Percentiles rank a stretch among this genome's conserved stretches.
Evolutionary conservation across 2,113 vertebrate species (phyloP).

Genomic region (Ptilonorhynchus violaceus): DNA sequence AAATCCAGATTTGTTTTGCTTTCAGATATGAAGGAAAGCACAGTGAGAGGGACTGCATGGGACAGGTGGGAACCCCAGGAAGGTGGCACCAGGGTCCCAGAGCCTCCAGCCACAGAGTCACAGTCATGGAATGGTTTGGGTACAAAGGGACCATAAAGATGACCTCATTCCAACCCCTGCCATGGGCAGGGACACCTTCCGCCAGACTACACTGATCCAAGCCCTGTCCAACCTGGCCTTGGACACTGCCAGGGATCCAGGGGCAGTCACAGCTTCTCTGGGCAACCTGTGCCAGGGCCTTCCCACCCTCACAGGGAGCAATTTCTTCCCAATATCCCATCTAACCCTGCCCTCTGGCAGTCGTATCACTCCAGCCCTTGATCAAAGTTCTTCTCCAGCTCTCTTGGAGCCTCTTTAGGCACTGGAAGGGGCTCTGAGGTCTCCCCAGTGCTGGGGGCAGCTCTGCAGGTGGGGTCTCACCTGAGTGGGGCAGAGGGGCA

Average conservation of each 20-base stretch:
- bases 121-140: not conserved
- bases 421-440: not conserved
- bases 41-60: fast-evolving
- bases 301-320: fast-evolving
- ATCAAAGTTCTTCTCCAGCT: not conserved
- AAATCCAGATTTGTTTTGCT: not conserved
- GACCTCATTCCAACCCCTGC: not conserved
- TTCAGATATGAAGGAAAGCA: not conserved
- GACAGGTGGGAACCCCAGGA: fast-evolving
- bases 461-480: not conserved
- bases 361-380: not conserved
- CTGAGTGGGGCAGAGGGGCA: not conserved
- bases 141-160: not conserved
- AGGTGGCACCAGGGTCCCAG: not conserved
- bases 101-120: not conserved
- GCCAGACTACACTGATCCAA: fast-evolving
- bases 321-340: not conserved
- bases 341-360: fast-evolving
- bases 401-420: not conserved
- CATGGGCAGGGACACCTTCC: not conserved
- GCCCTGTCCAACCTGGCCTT: fast-evolving
- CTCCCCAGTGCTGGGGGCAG: not conserved
- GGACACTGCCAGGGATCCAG: not conserved
- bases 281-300: not conserved
- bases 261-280: not conserved